Evolutionary conservation across 1,140 invertebrate species (phyloP).

Genomic region (Linepithema humile): DNA sequence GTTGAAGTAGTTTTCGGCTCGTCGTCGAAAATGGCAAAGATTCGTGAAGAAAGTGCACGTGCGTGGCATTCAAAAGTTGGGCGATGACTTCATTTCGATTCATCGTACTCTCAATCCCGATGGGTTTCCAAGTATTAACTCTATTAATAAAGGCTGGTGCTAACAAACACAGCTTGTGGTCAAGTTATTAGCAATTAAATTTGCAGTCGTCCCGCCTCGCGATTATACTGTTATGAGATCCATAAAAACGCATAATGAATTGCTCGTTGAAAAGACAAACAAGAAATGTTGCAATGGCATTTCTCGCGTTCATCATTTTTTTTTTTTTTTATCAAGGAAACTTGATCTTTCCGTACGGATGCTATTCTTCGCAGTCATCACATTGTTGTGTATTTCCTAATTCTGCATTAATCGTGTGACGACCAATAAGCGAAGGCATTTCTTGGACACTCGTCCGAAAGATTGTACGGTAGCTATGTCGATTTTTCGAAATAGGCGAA

Average conservation of each 20-base stretch:
- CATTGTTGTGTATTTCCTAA: background rate
- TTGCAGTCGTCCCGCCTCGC: background rate
- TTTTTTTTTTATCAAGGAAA: slow-evolving; percentile 1
- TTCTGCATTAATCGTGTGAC: background rate
- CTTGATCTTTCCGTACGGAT: background rate
- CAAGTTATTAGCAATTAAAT: background rate
- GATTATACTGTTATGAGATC: background rate
- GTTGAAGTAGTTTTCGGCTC: too few species aligned
- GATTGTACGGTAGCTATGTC: background rate
- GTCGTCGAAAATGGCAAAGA: too few species aligned
- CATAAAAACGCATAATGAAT: background rate
- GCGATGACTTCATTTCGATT: background rate
- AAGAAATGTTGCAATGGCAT: background rate
- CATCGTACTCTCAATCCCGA: background rate
- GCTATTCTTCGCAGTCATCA: background rate
- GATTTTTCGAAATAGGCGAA: background rate
- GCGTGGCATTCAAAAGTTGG: background rate
- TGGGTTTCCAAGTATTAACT: background rate
- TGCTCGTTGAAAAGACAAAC: background rate
- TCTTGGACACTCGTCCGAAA: background rate
- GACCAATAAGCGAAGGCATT: background rate
- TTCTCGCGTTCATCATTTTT: background rate
- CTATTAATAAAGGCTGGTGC: background rate
- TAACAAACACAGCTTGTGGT: background rate
- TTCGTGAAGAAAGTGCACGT: too few species aligned